Evolutionary conservation across 2,113 vertebrate genomes (phyloP), one percentile per base, ranked within the genome.

Genomic region (Mugil cephalus): DNA sequence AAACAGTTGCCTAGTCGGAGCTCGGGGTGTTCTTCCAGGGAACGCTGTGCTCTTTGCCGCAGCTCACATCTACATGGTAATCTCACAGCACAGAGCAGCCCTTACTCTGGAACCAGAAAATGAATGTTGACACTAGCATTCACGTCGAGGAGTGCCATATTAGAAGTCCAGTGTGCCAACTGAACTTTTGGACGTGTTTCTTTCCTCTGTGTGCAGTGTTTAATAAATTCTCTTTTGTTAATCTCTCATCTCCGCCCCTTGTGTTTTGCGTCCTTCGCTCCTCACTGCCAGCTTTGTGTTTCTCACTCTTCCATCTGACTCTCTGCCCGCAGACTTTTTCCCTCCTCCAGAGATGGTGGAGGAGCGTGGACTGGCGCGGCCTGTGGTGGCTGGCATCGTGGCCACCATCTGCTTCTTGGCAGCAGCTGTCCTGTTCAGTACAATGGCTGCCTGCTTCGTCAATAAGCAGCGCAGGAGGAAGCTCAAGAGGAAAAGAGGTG

Each of bases 351-450:
- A 99, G 92, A 64, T 99, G 94, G 95, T 95, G 1, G 97, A 99
- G 0, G 97, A 99, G 8, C 95, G 96, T 58, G 96, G 97, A 50
- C 93, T 99, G 88, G 96, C 97, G 0, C 94, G 97, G 79, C 98
- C 98, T 0, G 96, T 99, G 77, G 93, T 99, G 94, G 98, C 98
- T 10, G 98, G 98, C 70, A 97, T 99, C 1, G 97, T 99, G 76
- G 98, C 98, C 73, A 99, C 98, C 88, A 98, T 99, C 90, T 99
- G 98, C 91, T 99, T 99, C 92, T 91, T 99, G 90, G 97, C 97
- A 19, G 97, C 98, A 4, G 98, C 97, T 21, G 93, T 99, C 86
- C 94, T 99, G 75, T 99, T 99, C 90, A 99, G 98, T 87, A 99
- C 97, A 0, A 94, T 99, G 87, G 97, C 98, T 0, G 97, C 96